Percentiles rank a stretch among this genome's conserved stretches.
Conservation (phyloP, 2,888 invertebrate genomes). For the Thereva nobilitata region DNA sequence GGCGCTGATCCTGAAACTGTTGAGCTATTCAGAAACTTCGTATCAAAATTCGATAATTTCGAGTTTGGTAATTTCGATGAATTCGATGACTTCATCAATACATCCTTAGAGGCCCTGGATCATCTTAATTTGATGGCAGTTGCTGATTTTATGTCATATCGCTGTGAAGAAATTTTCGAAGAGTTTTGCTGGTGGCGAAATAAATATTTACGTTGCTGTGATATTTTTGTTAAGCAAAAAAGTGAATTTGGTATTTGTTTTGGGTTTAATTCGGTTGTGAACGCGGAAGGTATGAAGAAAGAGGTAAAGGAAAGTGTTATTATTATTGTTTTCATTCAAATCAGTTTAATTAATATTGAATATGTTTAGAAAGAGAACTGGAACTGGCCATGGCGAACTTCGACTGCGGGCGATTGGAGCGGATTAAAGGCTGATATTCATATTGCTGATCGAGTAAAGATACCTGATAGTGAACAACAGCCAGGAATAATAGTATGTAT, state of each 20-base stretch:
- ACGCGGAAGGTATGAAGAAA: slow-evolving; percentile 42
- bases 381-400: slow-evolving; percentile 43
- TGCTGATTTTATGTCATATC: slow-evolving; percentile 45
- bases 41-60: slow-evolving; percentile 49
- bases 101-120: slow-evolving; percentile 45
- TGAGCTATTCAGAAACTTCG: slow-evolving; percentile 47
- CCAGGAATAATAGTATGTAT: background rate
- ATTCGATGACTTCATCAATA: slow-evolving; percentile 44
- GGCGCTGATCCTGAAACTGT: slow-evolving; percentile 45
- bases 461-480: background rate
- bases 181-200: slow-evolving; percentile 57
- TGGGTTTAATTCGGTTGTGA: slow-evolving; percentile 59
- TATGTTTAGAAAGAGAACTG: slow-evolving; percentile 18
- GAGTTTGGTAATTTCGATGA: slow-evolving; percentile 53
- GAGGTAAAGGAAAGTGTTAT: slow-evolving; percentile 46
- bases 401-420: slow-evolving; percentile 44
- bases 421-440: slow-evolving; percentile 38
- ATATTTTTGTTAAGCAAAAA: slow-evolving; percentile 56
- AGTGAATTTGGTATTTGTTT: slow-evolving; percentile 59
- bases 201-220: slow-evolving; percentile 55
- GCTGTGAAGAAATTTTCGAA: slow-evolving; percentile 54
- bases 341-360: background rate
- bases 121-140: slow-evolving; percentile 49
- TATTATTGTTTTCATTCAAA: slow-evolving; percentile 50
- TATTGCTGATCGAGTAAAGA: background rate